A percentile compares a stretch with the other conserved stretches of the same genome.
Conservation (phyloP, 2,888 invertebrate genomes). For the Hypomecis atomaria region DNA sequence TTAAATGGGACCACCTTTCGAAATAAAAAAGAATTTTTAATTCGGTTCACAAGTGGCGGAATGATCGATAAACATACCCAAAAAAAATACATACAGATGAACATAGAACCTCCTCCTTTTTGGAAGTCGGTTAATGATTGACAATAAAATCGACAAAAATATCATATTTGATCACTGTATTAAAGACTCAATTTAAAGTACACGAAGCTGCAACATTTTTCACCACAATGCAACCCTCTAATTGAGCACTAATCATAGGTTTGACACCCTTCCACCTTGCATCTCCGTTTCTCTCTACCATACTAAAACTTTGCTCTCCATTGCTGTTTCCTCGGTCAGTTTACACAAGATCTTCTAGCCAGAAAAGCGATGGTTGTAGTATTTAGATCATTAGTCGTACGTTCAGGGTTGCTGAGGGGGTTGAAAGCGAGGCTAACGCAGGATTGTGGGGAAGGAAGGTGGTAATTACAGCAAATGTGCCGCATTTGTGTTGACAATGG, state of each 20-base stretch:
- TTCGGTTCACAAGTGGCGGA: too few relatives aligned
- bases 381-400: constrained; percentile 9
- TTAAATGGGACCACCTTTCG: too few relatives aligned
- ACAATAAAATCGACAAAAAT: neutral
- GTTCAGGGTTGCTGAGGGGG: constrained; percentile 47
- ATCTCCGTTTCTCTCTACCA: constrained; percentile 10
- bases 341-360: neutral
- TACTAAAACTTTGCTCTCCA: constrained; percentile 34
- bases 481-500: constrained; percentile 72
- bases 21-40: too few relatives aligned
- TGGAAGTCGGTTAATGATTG: too few relatives aligned
- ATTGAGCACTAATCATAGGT: constrained; percentile 80
- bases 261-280: constrained; percentile 66
- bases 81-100: too few relatives aligned
- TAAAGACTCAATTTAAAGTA: constrained; percentile 40
- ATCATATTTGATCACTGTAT: neutral
- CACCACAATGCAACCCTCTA: constrained; percentile 72
- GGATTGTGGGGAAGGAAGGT: constrained; percentile 70
- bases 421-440: constrained; percentile 70
- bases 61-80: too few relatives aligned
- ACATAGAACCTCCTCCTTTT: too few relatives aligned
- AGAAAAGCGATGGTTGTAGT: constrained; percentile 48
- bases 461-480: constrained; percentile 80
- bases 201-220: constrained; percentile 58
- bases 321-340: constrained; percentile 39